Conservation (phyloP, 2,888 invertebrate species). For the Nephrocerus scutellatus region DNA sequence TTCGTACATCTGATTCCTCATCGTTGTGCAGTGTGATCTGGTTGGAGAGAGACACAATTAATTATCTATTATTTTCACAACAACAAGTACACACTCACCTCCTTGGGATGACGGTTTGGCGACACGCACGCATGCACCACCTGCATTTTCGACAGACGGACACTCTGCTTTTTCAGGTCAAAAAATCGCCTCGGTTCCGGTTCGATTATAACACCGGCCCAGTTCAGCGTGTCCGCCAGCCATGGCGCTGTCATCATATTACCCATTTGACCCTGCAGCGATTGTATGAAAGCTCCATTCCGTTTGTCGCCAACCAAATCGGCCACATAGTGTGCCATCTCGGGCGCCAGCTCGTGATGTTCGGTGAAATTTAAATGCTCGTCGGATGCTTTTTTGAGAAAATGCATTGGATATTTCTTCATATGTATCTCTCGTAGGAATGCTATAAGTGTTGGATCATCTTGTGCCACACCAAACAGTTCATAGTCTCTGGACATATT, state of each 20-base stretch:
- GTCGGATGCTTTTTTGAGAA: slow-evolving; percentile 30
- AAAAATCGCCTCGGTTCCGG: slow-evolving; percentile 74
- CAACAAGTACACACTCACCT: slow-evolving; percentile 49
- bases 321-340: slow-evolving; percentile 44
- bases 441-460: slow-evolving; percentile 65
- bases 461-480: slow-evolving; percentile 64
- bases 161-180: slow-evolving; percentile 54
- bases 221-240: slow-evolving; percentile 62
- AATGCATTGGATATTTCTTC: slow-evolving; percentile 45
- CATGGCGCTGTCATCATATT: slow-evolving; percentile 61
- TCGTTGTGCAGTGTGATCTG: slow-evolving; percentile 51
- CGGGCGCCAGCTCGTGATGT: slow-evolving; percentile 37
- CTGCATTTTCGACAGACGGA: slow-evolving; percentile 53
- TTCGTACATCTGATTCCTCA: slow-evolving; percentile 50
- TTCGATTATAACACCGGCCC: slow-evolving; percentile 70
- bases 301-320: slow-evolving; percentile 43
- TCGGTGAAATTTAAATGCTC: slow-evolving; percentile 35
- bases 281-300: slow-evolving; percentile 68
- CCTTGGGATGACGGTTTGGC: slow-evolving; percentile 66
- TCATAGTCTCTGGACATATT: slow-evolving; percentile 77
- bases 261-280: slow-evolving; percentile 54
- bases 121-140: slow-evolving; percentile 74
- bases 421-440: slow-evolving; percentile 70
- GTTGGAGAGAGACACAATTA: slow-evolving; percentile 10
- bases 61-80: slow-evolving; percentile 1